Conservation (phyloP, 2,888 invertebrate genomes). For the Deilephila elpenor region DNA sequence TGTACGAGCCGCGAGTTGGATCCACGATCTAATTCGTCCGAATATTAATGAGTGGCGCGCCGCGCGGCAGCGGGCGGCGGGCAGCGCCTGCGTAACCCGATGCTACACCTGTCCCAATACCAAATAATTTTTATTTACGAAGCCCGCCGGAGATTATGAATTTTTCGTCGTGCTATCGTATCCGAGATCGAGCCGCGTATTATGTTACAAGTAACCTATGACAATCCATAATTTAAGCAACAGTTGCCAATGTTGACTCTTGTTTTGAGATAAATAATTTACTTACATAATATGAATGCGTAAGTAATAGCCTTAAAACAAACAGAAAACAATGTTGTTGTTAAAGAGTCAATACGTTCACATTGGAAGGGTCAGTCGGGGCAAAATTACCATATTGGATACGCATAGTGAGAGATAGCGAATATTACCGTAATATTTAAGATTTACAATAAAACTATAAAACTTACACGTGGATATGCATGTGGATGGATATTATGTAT, state of each 20-base stretch:
- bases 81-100: slow-evolving; percentile 69
- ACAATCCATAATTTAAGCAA: slow-evolving; percentile 68
- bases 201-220: slow-evolving; percentile 74
- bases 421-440: background rate
- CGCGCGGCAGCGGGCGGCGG: slow-evolving; percentile 39
- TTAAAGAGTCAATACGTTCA: slow-evolving; percentile 10
- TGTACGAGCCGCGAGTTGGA: slow-evolving; percentile 51
- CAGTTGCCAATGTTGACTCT: slow-evolving; percentile 43
- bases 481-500: background rate
- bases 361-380: background rate
- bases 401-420: background rate
- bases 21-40: slow-evolving; percentile 71
- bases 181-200: slow-evolving; percentile 71
- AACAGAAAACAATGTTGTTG: slow-evolving; percentile 3
- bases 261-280: slow-evolving; percentile 7
- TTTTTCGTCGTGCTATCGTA: slow-evolving; percentile 73
- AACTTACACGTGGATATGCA: too few species aligned
- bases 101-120: slow-evolving; percentile 78
- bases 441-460: background rate
- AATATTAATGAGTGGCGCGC: slow-evolving; percentile 69
- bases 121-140: slow-evolving; percentile 80
- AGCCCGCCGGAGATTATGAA: slow-evolving; percentile 78
- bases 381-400: slow-evolving; percentile 2
- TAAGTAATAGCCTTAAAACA: background rate
- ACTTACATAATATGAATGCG: background rate